Evolutionary conservation across 2,888 invertebrate genomes (phyloP), one percentile per base, ranked within the genome.

Genomic region (Sicus ferrugineus): DNA sequence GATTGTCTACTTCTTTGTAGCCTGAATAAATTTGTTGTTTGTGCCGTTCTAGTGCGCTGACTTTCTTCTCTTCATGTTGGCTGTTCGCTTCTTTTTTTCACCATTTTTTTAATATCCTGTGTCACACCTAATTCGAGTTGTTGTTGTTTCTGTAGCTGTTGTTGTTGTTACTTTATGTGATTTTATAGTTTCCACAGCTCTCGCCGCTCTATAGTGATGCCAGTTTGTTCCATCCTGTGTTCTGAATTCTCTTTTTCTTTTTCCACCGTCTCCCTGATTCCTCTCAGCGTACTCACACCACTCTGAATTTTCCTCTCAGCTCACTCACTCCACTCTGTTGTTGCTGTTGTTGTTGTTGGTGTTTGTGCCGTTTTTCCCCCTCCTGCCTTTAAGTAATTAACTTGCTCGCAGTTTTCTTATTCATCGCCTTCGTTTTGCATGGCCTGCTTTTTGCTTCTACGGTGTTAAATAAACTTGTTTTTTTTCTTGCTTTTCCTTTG

Each of bases 341-440:
- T 26, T 28, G 21, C 34, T 34, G 38, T 50, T n/a, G n/a, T 50
- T 50, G 19, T 50, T 21, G 23, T 31, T 23, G 11, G 50, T 58
- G 34, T 5, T 56, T n/a, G n/a, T 67, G 21, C 11, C 23, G 26
- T 65, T 46, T 38, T 11, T 56, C n/a, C 16, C 42, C 6, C 9
- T 54, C 38, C 26, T 54, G 66, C 26, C 66, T 26, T 56, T 54
- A 54, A 66, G 66, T 56, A 66, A 66, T 66, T 66, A 31, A 66
- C 66, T 66, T 66, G 42, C 21, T 64, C 19, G 11, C 23, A 11
- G 31, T 19, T 62, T 26, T 62, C 7, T 14, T 48, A 21, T 42
- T 61, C 26, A 48, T 30, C 34, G 23, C 52, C 34, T 21, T 64
- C 11, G 26, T 21, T 65, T 61, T 42, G 16, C 26, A 31, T 34